Percentiles rank a stretch among this genome's conserved stretches.
Evolutionary conservation across 1,140 invertebrate species (phyloP).

Genomic region (Trichonephila clavata): DNA sequence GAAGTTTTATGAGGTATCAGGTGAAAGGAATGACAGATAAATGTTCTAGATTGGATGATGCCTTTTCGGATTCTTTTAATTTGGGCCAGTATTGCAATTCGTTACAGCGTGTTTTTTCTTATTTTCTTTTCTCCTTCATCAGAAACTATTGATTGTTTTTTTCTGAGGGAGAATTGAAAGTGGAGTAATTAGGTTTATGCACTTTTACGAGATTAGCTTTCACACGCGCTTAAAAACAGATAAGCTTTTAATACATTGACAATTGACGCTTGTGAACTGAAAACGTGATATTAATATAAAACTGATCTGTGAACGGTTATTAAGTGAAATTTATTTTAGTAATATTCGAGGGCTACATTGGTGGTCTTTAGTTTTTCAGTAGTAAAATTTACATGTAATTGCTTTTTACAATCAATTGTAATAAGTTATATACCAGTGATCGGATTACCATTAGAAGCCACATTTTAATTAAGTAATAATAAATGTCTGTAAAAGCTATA

Average conservation of each 20-base stretch:
- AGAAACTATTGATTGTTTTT: not conserved
- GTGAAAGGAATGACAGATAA: constrained; percentile 17
- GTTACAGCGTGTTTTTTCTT: constrained; percentile 6
- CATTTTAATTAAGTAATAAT: no score
- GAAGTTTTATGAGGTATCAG: constrained; percentile 17
- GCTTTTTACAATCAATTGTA: no score
- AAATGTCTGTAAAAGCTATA: no score
- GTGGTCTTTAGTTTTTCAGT: no score
- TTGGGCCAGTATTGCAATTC: constrained; percentile 13
- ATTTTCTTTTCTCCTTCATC: not conserved
- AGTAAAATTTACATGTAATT: no score
- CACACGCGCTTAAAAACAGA: not conserved
- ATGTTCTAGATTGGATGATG: constrained; percentile 21
- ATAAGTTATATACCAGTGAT: no score
- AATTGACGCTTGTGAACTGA: not conserved
- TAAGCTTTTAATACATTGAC: not conserved
- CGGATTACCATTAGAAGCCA: no score
- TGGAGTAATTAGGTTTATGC: not conserved
- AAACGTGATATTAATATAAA: no score
- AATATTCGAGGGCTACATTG: no score
- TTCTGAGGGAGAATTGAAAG: not conserved
- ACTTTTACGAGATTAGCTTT: not conserved
- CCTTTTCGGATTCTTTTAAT: constrained; percentile 35
- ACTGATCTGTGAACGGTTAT: no score
- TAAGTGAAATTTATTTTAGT: no score